Conservation (phyloP, 53 echinoderm and acorn worm genomes). For the Holothuria scabra region DNA sequence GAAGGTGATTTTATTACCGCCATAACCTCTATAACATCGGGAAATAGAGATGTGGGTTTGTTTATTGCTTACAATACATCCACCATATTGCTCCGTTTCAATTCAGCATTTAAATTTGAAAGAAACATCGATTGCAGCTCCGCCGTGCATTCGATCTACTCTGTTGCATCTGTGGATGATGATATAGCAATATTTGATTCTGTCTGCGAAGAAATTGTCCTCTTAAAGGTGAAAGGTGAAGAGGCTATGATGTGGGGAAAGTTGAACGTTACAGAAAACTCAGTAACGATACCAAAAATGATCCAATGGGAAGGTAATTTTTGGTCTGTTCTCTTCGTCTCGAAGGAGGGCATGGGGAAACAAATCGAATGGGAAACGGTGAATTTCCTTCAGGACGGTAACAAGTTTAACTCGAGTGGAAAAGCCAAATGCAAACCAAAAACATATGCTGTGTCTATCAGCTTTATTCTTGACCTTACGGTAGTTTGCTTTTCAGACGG, state of each 20-base stretch:
- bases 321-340: not conserved
- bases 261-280: not conserved
- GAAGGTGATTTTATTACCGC: not conserved
- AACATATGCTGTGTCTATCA: slow-evolving; percentile 16
- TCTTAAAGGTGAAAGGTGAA: not conserved
- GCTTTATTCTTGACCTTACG: slow-evolving; percentile 14
- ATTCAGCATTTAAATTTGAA: not conserved
- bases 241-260: not conserved
- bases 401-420: not conserved
- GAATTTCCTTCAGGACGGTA: not conserved
- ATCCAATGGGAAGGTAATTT: slow-evolving; percentile 21
- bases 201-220: slow-evolving; percentile 6
- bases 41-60: slow-evolving; percentile 1
- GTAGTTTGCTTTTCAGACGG: slow-evolving; percentile 31
- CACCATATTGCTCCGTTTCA: slow-evolving; percentile 12
- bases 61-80: slow-evolving; percentile 3
- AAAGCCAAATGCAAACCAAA: not conserved
- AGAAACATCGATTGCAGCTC: slow-evolving; percentile 1
- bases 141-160: slow-evolving; percentile 14
- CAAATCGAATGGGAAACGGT: too few relatives aligned
- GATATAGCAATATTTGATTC: slow-evolving; percentile 19
- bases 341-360: not conserved
- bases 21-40: slow-evolving; percentile 5
- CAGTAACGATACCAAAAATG: not conserved
- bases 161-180: slow-evolving; percentile 15